Evolutionary conservation across 2,113 vertebrate genomes (phyloP).

Genomic region (Naja naja): DNA sequence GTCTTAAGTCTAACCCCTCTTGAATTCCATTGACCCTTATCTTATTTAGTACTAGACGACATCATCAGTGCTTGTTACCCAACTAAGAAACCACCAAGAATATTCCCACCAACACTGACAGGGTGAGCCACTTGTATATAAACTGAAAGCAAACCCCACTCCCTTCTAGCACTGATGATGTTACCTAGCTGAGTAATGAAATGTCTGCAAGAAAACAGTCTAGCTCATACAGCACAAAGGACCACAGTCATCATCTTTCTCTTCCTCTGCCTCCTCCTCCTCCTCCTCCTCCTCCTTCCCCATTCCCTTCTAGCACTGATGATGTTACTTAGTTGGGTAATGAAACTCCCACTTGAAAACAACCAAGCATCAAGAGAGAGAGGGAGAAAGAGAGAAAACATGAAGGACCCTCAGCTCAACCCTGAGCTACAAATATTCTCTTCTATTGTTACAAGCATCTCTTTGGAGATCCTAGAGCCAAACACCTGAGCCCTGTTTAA

Average conservation of each 20-base stretch:
- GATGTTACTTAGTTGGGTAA: too few relatives aligned
- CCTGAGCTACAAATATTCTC: too few relatives aligned
- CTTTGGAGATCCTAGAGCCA: background rate
- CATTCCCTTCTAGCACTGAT: too few relatives aligned
- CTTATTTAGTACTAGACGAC: background rate
- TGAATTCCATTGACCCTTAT: too few relatives aligned
- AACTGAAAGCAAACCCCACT: background rate
- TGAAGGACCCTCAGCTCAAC: too few relatives aligned
- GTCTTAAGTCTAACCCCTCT: too few relatives aligned
- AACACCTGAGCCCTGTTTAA: background rate
- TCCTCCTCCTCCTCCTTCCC: too few relatives aligned
- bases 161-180: background rate
- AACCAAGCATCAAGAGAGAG: too few relatives aligned
- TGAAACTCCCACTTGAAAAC: too few relatives aligned
- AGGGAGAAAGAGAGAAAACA: too few relatives aligned
- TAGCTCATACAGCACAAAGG: background rate
- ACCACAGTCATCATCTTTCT: accelerated
- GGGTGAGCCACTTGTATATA: background rate
- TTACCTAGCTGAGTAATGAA: background rate
- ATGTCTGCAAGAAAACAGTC: background rate
- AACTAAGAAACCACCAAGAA: background rate
- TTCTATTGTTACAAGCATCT: background rate
- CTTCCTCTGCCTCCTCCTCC: too few relatives aligned
- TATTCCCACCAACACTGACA: background rate
- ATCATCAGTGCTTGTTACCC: background rate